A percentile compares a stretch with the other conserved stretches of the same genome.
Conservation (phyloP, 2,113 vertebrate genomes). For the Lampris incognitus region DNA sequence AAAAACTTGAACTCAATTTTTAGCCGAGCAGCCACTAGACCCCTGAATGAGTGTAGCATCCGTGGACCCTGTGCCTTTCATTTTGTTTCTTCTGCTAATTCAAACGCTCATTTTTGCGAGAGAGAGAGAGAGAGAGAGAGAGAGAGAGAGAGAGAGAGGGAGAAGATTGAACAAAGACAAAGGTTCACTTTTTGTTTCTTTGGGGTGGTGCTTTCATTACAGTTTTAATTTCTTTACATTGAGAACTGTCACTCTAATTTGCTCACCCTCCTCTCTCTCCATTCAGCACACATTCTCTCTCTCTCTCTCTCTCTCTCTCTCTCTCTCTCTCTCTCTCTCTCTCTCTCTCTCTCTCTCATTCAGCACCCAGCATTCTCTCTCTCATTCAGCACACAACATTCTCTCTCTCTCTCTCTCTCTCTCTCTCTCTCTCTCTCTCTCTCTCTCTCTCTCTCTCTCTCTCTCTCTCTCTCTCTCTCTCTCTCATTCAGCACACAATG, state of each 20-base stretch:
- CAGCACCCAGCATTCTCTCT: constrained; percentile 4
- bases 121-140: constrained; percentile 9
- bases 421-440: constrained; percentile 54
- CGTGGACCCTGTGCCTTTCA: too few species aligned
- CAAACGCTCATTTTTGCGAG: too few species aligned
- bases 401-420: constrained; percentile 71
- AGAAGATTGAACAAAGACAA: constrained; percentile 74
- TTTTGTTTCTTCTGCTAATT: too few species aligned
- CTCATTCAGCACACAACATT: neutral
- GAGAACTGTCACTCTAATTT: constrained; percentile 44
- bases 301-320: constrained; percentile 42
- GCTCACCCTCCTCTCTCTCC: neutral
- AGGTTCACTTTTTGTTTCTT: constrained; percentile 70
- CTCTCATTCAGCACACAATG: constrained; percentile 49
- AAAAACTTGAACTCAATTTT: too few species aligned
- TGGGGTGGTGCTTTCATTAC: constrained; percentile 74
- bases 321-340: neutral
- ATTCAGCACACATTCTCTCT: constrained; percentile 36
- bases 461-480: constrained; percentile 1
- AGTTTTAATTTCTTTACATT: constrained; percentile 77
- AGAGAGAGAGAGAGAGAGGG: constrained; percentile 14
- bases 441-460: constrained; percentile 17
- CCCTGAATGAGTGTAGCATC: too few species aligned
- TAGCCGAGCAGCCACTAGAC: too few species aligned
- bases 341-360: constrained; percentile 42